Conservation (phyloP, 2,888 invertebrate genomes). For the Salpingus planirostris region DNA sequence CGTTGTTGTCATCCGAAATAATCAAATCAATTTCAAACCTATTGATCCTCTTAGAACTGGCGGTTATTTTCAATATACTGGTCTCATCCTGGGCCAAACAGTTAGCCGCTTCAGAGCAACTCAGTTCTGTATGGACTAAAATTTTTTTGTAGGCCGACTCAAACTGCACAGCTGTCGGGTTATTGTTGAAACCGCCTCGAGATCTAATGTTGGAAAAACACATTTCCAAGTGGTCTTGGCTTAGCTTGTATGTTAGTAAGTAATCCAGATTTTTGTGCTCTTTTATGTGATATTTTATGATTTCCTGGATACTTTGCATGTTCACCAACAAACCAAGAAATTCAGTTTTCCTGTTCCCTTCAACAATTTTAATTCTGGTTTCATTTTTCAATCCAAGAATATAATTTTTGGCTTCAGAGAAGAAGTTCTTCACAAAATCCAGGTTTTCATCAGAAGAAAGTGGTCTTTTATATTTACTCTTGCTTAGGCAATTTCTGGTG, state of each 20-base stretch:
- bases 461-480: no score
- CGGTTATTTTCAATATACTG: no score
- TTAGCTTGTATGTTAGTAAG: slow-evolving; percentile 14
- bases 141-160: slow-evolving; percentile 14
- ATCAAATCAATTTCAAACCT: no score
- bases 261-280: slow-evolving; percentile 9
- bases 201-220: slow-evolving; percentile 14
- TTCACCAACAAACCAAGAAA: slow-evolving; percentile 12
- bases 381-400: no score
- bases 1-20: no score
- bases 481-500: slow-evolving; percentile 2
- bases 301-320: slow-evolving; percentile 7
- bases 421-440: no score
- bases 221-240: slow-evolving; percentile 15
- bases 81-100: slow-evolving; percentile 16
- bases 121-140: slow-evolving; percentile 7
- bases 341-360: slow-evolving; percentile 9
- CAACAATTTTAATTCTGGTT: no score
- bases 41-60: no score
- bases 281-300: slow-evolving; percentile 6
- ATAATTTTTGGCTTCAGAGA: no score
- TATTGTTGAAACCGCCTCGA: slow-evolving; percentile 18
- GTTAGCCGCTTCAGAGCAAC: no score
- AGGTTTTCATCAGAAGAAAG: no score
- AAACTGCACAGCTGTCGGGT: slow-evolving; percentile 15